Base-by-base conservation (phyloP, 2,888 invertebrate genomes). In the Teinopalpus imperialis region DNA sequence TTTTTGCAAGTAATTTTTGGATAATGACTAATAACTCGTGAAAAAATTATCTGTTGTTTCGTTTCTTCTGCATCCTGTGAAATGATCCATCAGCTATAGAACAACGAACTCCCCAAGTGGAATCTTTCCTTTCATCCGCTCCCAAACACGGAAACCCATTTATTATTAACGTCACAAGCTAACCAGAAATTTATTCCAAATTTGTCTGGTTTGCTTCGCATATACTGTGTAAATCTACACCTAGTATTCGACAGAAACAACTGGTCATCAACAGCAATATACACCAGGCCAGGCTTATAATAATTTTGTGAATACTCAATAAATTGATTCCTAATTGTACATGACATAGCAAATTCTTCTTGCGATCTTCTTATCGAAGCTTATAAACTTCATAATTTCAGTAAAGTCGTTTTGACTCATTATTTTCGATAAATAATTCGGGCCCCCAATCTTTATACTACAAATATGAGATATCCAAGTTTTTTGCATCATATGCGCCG, bases 401-500 rank as follows among this genome's bases (percentile, higher is more conserved):
- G 31, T 51, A 45, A 61, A 65, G 18, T 43, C 40, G 44, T 54
- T 39, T 31, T 59, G 49, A 32, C 50, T 40, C 54, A 60, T 64
- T 13, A 49, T 52, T 21, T 51, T 43, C 30, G 51, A 43, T n/a
- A 37, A 56, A 56, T 53, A 62, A 60, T n/a, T 35, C 3, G 9
- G 57, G 52, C 1, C 60, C 56, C 53, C 54, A 61, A 8, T 56
- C 56, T 32, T 53, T 52, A 6, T 49, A 49, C 59, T 56, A 62
- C 32, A 61, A 24, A 37, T 29, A 29, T 44, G 27, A 32, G 13
- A 51, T 8, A 7, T 49, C 44, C 43, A 61, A 40, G 41, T 49
- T 56, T 20, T 48, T 57, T 26, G 47, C 53, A 31, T 52, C 55
- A 49, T 53, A 57, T 37, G 52, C 58, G 23, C 59, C 62, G 27